Conservation (phyloP, 1,140 invertebrate species). For the Drosophila bocqueti region DNA sequence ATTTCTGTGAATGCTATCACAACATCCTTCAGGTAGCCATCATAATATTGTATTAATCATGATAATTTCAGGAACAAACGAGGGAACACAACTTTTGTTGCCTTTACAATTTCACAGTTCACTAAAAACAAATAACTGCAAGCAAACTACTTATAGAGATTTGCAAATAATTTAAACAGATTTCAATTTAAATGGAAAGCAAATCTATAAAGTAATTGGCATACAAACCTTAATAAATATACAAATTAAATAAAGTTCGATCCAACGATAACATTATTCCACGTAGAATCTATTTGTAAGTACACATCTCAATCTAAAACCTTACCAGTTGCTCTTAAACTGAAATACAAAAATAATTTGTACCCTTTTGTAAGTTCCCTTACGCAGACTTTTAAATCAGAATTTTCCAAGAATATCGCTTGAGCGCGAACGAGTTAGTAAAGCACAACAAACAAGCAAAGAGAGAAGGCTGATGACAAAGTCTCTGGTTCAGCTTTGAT, state of each 20-base stretch:
- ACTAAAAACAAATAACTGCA: not conserved
- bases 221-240: not conserved
- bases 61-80: conserved; percentile 15
- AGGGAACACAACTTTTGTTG: conserved; percentile 2
- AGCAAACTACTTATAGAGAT: not conserved
- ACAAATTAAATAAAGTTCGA: not conserved
- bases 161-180: not conserved
- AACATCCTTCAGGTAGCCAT: conserved; percentile 51
- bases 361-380: not conserved
- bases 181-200: not conserved
- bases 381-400: conserved; percentile 11
- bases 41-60: conserved; percentile 52
- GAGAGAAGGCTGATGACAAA: conserved; percentile 64
- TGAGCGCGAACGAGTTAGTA: conserved; percentile 43
- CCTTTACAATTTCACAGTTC: conserved; percentile 19
- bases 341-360: conserved; percentile 8
- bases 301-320: not conserved
- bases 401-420: conserved; percentile 34
- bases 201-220: not conserved
- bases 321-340: not conserved
- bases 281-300: not conserved
- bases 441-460: conserved; percentile 32
- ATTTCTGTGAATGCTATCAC: conserved; percentile 17
- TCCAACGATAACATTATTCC: not conserved
- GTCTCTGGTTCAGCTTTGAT: conserved; percentile 67